Percentiles rank a stretch among this genome's conserved stretches.
These are phyloP conservation scores for Seira ritae DNA, from an alignment of 2,888 invertebrate species.

Conservation along the genomic window DNA sequence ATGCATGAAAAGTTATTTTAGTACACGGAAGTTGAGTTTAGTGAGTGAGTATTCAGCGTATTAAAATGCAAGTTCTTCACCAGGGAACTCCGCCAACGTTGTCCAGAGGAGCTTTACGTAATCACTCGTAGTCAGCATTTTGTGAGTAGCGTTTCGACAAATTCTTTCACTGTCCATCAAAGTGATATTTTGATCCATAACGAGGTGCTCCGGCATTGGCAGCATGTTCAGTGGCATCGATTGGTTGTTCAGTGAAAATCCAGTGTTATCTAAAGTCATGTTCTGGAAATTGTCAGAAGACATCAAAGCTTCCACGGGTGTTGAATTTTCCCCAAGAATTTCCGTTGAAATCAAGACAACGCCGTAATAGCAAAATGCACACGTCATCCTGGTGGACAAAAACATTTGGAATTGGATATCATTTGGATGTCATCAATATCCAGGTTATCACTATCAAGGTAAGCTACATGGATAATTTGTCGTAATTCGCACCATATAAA, in stretches of 20 bases:
- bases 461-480: neutral
- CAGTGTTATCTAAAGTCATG: neutral
- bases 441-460: too few species aligned
- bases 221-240: conserved; percentile 21
- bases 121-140: conserved; percentile 87
- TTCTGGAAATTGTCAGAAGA: neutral
- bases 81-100: conserved; percentile 95
- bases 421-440: too few species aligned
- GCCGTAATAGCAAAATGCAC: conserved; percentile 97
- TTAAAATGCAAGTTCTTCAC: too few species aligned
- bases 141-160: conserved; percentile 79
- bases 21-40: neutral
- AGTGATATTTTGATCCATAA: conserved; percentile 37
- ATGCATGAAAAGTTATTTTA: neutral
- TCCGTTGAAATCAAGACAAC: conserved; percentile 96
- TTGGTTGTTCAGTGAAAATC: conserved; percentile 22
- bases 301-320: conserved; percentile 7
- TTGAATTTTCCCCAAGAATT: conserved; percentile 75
- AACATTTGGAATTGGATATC: neutral
- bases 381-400: conserved; percentile 84
- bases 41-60: too few species aligned
- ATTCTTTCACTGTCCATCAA: neutral
- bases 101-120: conserved; percentile 96
- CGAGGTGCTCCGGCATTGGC: conserved; percentile 37
- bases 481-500: conserved; percentile 86